phyloP scores from a whole-genome alignment of 2,888 invertebrate genomes.

The Drosophila mimetica region DNA sequence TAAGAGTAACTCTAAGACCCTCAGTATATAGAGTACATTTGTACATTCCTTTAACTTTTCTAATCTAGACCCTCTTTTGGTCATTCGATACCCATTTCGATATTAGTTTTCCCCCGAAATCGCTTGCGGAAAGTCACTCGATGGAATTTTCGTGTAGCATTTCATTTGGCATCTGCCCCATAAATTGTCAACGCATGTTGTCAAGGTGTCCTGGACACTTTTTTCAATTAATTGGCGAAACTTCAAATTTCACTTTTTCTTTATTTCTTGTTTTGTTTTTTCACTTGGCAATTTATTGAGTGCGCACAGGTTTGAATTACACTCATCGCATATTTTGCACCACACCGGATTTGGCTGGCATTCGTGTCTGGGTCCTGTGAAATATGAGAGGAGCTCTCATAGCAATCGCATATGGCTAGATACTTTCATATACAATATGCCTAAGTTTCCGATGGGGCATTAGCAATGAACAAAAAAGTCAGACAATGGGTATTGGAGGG shows the following conservation, averaged over 20 bases:
- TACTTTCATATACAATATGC: slow-evolving; percentile 9
- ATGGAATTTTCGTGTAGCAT: slow-evolving; percentile 35
- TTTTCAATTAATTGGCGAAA: slow-evolving; percentile 67
- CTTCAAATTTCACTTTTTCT: slow-evolving; percentile 29
- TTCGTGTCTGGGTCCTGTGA: slow-evolving; percentile 15
- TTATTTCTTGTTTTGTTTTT: slow-evolving; percentile 11
- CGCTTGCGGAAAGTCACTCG: slow-evolving; percentile 28
- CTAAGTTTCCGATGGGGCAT: not conserved
- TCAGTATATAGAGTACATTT: not conserved
- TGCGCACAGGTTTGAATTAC: slow-evolving; percentile 23
- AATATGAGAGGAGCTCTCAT: slow-evolving; percentile 39
- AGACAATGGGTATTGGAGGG: not conserved
- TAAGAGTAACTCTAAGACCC: slow-evolving; percentile 26
- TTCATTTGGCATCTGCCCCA: slow-evolving; percentile 44
- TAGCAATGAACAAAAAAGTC: not conserved
- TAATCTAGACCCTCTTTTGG: slow-evolving; percentile 1
- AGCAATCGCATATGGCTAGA: slow-evolving; percentile 42
- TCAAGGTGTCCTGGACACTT: slow-evolving; percentile 52
- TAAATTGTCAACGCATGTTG: slow-evolving; percentile 59
- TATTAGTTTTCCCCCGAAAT: slow-evolving; percentile 32
- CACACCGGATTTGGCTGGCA: slow-evolving; percentile 1
- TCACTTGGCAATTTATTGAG: slow-evolving; percentile 32
- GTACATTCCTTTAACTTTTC: slow-evolving; percentile 7
- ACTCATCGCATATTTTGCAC: slow-evolving; percentile 7
- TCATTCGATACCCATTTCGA: slow-evolving; percentile 29